Evolutionary conservation across 2,888 invertebrate genomes (phyloP).

Genomic region (Beris morrisii): DNA sequence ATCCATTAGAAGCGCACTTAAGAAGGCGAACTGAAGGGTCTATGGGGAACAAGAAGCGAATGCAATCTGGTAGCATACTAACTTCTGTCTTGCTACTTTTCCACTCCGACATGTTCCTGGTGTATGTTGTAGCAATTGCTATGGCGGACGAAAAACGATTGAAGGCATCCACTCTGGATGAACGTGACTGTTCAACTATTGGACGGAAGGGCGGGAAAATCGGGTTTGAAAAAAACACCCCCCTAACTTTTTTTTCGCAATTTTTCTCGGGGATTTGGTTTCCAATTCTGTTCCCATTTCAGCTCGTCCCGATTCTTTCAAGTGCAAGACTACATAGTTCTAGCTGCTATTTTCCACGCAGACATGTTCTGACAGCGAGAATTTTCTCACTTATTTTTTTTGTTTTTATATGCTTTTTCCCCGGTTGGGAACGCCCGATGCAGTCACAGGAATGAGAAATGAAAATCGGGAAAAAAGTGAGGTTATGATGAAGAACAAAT

Average conservation of each 20-base stretch:
- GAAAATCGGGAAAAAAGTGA: constrained; percentile 10
- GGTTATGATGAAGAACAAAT: constrained; percentile 11
- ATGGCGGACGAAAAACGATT: not conserved
- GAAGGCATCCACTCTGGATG: constrained; percentile 4
- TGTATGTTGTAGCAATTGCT: constrained; percentile 4
- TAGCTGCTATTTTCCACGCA: constrained; percentile 19
- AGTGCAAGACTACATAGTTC: constrained; percentile 25
- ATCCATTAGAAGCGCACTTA: constrained; percentile 29
- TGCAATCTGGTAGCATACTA: constrained; percentile 14
- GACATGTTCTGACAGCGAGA: constrained; percentile 35
- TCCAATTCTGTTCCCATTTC: constrained; percentile 34
- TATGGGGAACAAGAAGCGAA: not conserved
- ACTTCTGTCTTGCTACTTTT: not conserved
- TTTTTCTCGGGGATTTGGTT: constrained; percentile 34
- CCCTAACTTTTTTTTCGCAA: constrained; percentile 1
- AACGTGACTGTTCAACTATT: constrained; percentile 23
- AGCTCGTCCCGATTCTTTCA: constrained; percentile 32
- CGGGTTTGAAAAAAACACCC: not conserved
- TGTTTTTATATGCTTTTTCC: not conserved
- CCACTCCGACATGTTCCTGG: not conserved
- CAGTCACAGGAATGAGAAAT: constrained; percentile 15
- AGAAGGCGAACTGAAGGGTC: constrained; percentile 2
- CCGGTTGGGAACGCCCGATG: not conserved
- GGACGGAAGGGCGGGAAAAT: not conserved
- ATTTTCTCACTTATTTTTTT: constrained; percentile 34